These are phyloP conservation scores for Araneus ventricosus DNA, from an alignment of 1,140 invertebrate species.

Conservation along the genomic window DNA sequence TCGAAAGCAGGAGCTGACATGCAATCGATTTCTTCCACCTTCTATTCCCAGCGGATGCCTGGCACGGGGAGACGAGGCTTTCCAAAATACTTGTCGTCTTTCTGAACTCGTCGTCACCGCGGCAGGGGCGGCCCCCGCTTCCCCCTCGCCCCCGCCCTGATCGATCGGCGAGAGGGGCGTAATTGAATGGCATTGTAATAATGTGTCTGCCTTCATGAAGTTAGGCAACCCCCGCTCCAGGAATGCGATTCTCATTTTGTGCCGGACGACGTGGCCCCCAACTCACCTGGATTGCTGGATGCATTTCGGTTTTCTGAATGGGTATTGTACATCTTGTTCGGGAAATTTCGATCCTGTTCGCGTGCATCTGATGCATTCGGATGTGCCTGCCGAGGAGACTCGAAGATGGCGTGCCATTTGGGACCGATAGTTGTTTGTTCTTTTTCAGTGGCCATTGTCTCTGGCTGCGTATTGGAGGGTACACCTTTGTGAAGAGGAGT, in stretches of 20 bases:
- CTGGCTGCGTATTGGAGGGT: too few relatives aligned
- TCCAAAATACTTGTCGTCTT: conserved; percentile 73
- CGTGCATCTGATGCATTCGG: not conserved
- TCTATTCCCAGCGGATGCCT: conserved; percentile 34
- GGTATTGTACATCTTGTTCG: not conserved
- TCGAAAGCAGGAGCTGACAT: not conserved
- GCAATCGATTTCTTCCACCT: conserved; percentile 30
- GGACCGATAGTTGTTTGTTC: too few relatives aligned
- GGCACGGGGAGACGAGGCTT: not conserved
- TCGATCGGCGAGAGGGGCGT: conserved; percentile 50
- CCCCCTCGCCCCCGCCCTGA: not conserved
- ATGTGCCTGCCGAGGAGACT: not conserved
- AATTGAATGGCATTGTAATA: conserved; percentile 74
- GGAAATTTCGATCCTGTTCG: not conserved
- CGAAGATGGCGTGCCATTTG: too few relatives aligned
- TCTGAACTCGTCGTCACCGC: conserved; percentile 55
- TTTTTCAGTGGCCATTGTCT: too few relatives aligned
- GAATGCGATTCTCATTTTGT: conserved; percentile 42
- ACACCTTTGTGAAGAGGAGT: too few relatives aligned
- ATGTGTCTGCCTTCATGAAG: conserved; percentile 67
- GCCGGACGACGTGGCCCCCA: not conserved
- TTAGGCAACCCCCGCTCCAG: not conserved
- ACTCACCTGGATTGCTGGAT: not conserved
- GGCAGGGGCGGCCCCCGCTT: not conserved
- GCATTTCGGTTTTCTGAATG: not conserved